A percentile compares a stretch with the other conserved stretches of the same genome.
Evolutionary conservation across 2,797 vertebrate species (phyloP).

Genomic region (Micrastur ruficollis): DNA sequence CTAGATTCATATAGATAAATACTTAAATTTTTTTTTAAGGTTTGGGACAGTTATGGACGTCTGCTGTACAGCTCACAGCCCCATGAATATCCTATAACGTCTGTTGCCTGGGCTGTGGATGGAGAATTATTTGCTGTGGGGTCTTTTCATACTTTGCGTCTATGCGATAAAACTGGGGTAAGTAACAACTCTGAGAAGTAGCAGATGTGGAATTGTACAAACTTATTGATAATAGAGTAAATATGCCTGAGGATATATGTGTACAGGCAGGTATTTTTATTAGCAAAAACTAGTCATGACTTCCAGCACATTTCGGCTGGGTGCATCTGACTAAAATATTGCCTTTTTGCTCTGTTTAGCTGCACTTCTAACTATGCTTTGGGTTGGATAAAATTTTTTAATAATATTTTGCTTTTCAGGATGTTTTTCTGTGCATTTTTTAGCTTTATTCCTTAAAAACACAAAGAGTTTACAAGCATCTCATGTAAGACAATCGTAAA

Average conservation of each 20-base stretch:
- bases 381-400: not conserved
- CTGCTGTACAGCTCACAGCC: slow-evolving; percentile 82
- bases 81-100: slow-evolving; percentile 90
- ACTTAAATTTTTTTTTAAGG: slow-evolving; percentile 68
- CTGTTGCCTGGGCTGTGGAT: slow-evolving; percentile 90
- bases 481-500: not conserved
- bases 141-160: slow-evolving; percentile 91
- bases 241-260: not conserved
- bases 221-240: not conserved
- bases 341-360: not conserved
- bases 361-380: not conserved
- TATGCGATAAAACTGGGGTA: slow-evolving; percentile 97
- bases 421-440: not conserved
- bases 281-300: not conserved
- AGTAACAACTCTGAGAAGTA: slow-evolving; percentile 66
- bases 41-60: slow-evolving; percentile 94
- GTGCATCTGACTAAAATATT: not conserved
- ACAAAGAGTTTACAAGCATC: not conserved
- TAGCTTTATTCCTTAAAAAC: not conserved
- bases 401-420: not conserved
- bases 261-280: not conserved
- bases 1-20: rapidly evolving
- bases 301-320: not conserved
- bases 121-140: slow-evolving; percentile 93
- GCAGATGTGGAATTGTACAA: not conserved